A percentile compares a stretch with the other conserved stretches of the same genome.
These are phyloP conservation scores for Tachystola acroxantha DNA, from an alignment of 2,888 invertebrate species.

Conservation along the genomic window DNA sequence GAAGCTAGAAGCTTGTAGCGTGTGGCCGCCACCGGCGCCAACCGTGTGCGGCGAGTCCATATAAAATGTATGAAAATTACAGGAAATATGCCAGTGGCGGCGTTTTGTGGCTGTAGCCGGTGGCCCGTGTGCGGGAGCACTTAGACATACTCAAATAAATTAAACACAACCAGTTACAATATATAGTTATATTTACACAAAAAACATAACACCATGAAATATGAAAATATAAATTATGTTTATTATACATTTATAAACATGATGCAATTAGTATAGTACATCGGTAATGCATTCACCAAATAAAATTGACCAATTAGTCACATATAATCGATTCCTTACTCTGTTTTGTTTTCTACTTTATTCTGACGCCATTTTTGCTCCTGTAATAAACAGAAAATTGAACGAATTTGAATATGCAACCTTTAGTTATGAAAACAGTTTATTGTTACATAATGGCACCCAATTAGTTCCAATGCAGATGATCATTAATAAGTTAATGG, in stretches of 20 bases:
- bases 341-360: conserved; percentile 61
- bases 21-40: no score
- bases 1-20: no score
- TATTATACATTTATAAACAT: conserved; percentile 11
- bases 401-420: no score
- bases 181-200: conserved; percentile 53
- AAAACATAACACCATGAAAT: conserved; percentile 43
- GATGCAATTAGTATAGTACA: conserved; percentile 13
- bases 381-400: conserved; percentile 43
- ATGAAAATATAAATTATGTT: conserved; percentile 35
- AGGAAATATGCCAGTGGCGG: no score
- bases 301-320: conserved; percentile 6
- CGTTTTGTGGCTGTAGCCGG: no score
- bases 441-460: no score
- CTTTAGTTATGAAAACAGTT: no score
- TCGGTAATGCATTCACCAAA: conserved; percentile 8
- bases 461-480: no score
- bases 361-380: conserved; percentile 73
- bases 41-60: no score
- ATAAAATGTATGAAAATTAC: no score
- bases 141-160: conserved; percentile 14
- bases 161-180: conserved; percentile 23
- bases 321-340: conserved; percentile 30
- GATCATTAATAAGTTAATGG: no score
- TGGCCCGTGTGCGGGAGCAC: no score